Evolutionary conservation across 2,888 invertebrate genomes (phyloP), one percentile per base, ranked within the genome.

Genomic region (Temnothorax unifasciatus): DNA sequence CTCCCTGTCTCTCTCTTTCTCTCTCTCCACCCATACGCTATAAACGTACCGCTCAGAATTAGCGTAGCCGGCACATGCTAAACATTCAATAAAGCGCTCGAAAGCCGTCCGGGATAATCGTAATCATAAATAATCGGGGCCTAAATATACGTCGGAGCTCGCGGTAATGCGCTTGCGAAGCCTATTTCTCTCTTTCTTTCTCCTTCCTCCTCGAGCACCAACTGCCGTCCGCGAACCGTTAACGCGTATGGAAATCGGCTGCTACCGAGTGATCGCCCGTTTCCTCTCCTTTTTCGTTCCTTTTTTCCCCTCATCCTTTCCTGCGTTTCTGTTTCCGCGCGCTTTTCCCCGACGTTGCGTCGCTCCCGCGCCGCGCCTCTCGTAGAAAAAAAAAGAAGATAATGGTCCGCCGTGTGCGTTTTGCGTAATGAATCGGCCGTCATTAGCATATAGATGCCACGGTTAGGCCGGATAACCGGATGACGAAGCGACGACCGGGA

Each of bases 71-170:
- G 91, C 93, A 92, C 92, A 93, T 93, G 93, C 93, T 93, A 93
- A 94, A 93, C 93, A 92, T 92, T 93, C 92, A 91, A 93, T 94
- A 94, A 94, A 94, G 91, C 92, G 92, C 92, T 90, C 91, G 92
- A 93, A 92, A 93, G 92, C 92, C 91, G 93, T 92, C 92, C 91
- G 91, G 92, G 92, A 93, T 93, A 94, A 94, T 93, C 93, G 93
- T 94, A 93, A 94, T 94, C 93, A 93, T 94, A 94, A 94, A 94
- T 94, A 93, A 94, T 93, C 93, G 92, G 85, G 85, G 86, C 92
- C 93, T 93, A 93, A 94, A 94, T 93, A 94, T 93, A 93, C 93
- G 92, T 90, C 89, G 89, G 85, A 87, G 87, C 86, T 71, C 73
- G 81, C 90, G 29, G 90, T 90, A 90, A 90, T 90, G 89, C 75